A percentile compares a stretch with the other conserved stretches of the same genome.
Evolutionary conservation across 2,113 vertebrate genomes (phyloP).

Genomic region (Vidua chalybeata): DNA sequence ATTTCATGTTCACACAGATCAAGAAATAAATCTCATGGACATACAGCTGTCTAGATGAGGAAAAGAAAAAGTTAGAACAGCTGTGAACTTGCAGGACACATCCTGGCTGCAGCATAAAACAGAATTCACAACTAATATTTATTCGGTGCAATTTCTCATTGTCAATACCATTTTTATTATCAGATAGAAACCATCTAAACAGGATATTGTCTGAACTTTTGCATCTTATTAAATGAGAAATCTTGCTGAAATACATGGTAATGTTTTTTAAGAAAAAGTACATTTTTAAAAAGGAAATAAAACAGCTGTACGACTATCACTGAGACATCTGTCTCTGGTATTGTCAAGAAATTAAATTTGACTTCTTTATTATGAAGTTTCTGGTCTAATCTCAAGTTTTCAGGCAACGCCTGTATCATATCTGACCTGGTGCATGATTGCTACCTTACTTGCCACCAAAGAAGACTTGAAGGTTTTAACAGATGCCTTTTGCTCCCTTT

Average conservation of each 20-base stretch:
- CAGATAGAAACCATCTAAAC: conserved; percentile 9
- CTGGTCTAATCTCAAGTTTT: neutral
- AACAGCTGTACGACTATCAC: neutral
- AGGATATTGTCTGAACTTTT: conserved; percentile 14
- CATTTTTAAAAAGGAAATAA: neutral
- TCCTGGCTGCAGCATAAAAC: neutral
- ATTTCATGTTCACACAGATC: neutral
- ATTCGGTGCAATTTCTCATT: neutral
- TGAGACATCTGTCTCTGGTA: neutral
- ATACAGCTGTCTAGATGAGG: conserved; percentile 18
- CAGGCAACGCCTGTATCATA: neutral
- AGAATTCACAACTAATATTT: neutral
- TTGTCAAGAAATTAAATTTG: neutral
- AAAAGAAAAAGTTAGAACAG: neutral
- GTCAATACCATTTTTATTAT: neutral
- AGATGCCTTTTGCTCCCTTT: neutral
- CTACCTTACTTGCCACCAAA: neutral
- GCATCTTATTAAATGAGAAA: neutral
- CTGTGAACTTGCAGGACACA: conserved; percentile 12
- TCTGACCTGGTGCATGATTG: neutral
- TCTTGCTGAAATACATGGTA: neutral
- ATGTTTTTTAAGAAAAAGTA: neutral
- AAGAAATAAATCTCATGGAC: conserved; percentile 42
- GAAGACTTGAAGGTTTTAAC: neutral
- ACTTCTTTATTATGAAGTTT: neutral